Percentiles rank a stretch among this genome's conserved stretches.
Conservation (phyloP, 2,797 vertebrate species). For the Phrynocephalus forsythii region DNA sequence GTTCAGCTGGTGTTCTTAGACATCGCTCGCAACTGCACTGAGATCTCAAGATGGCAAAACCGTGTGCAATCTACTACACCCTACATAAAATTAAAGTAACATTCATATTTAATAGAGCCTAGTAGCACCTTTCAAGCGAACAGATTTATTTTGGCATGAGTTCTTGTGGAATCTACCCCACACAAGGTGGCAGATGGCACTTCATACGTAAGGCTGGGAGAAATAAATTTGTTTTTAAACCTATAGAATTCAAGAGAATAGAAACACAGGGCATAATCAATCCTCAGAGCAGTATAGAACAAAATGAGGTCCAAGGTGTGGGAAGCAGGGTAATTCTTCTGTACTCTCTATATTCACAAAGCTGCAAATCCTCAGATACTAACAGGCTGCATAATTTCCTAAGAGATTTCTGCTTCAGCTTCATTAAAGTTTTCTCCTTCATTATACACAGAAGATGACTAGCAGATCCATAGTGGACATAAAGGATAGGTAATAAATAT, state of each 20-base stretch:
- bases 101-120: no score
- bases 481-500: conserved; percentile 1
- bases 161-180: no score
- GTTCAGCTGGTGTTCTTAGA: no score
- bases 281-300: not conserved
- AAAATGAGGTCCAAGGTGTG: not conserved
- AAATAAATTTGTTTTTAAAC: no score
- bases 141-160: no score
- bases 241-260: no score
- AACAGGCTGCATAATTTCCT: not conserved
- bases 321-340: not conserved
- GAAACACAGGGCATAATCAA: not conserved
- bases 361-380: not conserved
- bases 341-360: not conserved
- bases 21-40: no score
- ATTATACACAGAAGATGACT: not conserved
- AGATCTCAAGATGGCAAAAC: no score
- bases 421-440: conserved; percentile 8
- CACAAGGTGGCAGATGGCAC: not conserved
- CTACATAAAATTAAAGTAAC: no score
- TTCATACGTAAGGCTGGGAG: not conserved
- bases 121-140: no score
- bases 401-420: not conserved
- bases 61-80: no score
- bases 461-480: not conserved